phyloP scores from a whole-genome alignment of 2,888 invertebrate species.

The Andricus curvator region DNA sequence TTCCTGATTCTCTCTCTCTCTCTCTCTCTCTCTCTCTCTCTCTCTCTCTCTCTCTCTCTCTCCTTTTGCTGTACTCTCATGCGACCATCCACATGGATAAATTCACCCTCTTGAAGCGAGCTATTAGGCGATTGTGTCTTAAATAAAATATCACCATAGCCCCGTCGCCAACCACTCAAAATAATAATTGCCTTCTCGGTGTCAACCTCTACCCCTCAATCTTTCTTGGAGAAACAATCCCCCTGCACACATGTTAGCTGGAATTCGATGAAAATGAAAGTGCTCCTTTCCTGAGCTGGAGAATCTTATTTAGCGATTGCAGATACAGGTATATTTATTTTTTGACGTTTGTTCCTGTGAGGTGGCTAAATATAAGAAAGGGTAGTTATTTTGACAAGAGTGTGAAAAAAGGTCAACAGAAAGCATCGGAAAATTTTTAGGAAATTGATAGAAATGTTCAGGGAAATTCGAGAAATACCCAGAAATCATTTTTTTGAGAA shows the following conservation, averaged over 20 bases:
- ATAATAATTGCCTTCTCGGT: slow-evolving; percentile 75
- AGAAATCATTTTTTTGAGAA: too few relatives aligned
- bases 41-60: slow-evolving; percentile 51
- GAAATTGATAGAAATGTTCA: too few relatives aligned
- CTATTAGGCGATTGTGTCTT: slow-evolving; percentile 77
- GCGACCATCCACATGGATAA: slow-evolving; percentile 52
- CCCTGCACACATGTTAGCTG: slow-evolving; percentile 39
- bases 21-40: slow-evolving; percentile 50
- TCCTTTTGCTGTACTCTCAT: slow-evolving; percentile 44
- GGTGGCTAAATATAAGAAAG: neutral
- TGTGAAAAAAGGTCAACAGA: too few relatives aligned
- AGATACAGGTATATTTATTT: neutral
- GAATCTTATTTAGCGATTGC: neutral
- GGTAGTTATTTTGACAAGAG: neutral
- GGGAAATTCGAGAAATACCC: too few relatives aligned
- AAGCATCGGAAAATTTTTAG: too few relatives aligned
- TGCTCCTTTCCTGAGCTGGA: slow-evolving; percentile 44
- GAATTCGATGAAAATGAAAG: slow-evolving; percentile 57
- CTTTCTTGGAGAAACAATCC: slow-evolving; percentile 47
- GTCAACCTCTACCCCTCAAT: slow-evolving; percentile 59
- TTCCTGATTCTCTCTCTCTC: slow-evolving; percentile 50
- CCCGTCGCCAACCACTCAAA: slow-evolving; percentile 75
- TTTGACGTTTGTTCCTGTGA: neutral
- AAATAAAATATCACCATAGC: slow-evolving; percentile 75
- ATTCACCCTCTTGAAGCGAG: slow-evolving; percentile 66